Conservation (phyloP, 2,888 invertebrate species). For the Lapara coniferarum region DNA sequence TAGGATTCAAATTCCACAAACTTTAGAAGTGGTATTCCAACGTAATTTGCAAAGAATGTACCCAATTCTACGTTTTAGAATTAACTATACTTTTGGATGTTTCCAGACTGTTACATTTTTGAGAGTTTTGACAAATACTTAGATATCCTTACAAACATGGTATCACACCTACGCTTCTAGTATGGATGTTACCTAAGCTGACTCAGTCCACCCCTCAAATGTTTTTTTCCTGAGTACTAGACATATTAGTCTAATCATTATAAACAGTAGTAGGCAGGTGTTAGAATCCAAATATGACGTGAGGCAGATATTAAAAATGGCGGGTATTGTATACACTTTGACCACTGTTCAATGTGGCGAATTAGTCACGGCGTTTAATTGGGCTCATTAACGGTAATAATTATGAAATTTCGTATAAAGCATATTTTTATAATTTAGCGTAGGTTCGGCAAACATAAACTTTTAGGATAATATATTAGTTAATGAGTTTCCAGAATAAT, state of each 20-base stretch:
- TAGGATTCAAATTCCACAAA: too few species aligned
- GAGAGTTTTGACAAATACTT: too few species aligned
- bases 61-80: too few species aligned
- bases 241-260: not conserved
- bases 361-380: constrained; percentile 12
- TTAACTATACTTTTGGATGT: too few species aligned
- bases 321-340: not conserved
- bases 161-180: too few species aligned
- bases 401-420: not conserved
- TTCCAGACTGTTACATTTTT: too few species aligned
- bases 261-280: not conserved
- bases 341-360: not conserved
- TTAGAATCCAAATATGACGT: not conserved
- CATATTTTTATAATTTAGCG: not conserved
- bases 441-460: not conserved
- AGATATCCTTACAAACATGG: too few species aligned
- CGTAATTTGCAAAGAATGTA: too few species aligned
- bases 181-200: too few species aligned
- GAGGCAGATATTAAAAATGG: not conserved
- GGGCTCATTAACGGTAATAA: constrained; percentile 8
- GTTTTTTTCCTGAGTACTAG: not conserved
- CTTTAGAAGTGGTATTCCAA: too few species aligned
- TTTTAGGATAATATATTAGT: not conserved
- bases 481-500: too few species aligned
- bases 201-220: not conserved